Percentiles rank a stretch among this genome's conserved stretches.
Evolutionary conservation across 2,797 vertebrate species (phyloP).

Genomic region (Brachyalestes nurse): DNA sequence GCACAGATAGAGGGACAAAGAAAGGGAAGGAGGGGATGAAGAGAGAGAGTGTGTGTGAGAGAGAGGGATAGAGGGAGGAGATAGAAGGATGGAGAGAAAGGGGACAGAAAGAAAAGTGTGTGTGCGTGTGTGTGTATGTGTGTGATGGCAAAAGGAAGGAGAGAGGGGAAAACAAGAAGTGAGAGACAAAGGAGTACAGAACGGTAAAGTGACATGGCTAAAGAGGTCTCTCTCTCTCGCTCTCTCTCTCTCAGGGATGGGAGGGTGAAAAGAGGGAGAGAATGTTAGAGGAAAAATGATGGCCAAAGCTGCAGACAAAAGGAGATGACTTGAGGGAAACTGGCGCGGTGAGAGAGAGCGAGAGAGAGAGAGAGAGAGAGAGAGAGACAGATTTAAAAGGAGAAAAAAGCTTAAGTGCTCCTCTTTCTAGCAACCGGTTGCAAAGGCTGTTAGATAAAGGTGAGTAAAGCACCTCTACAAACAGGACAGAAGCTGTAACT

Average conservation of each 20-base stretch:
- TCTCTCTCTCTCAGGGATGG: conserved; percentile 22
- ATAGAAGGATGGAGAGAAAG: conserved; percentile 19
- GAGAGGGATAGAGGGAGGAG: conserved; percentile 29
- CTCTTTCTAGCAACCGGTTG: background rate
- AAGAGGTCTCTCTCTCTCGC: background rate
- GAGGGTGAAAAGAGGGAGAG: conserved; percentile 18
- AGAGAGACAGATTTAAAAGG: background rate
- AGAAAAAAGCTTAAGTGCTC: background rate
- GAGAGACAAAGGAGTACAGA: conserved; percentile 15
- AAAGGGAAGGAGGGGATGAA: conserved; percentile 37
- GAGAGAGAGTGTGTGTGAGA: conserved; percentile 30
- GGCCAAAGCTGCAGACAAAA: conserved; percentile 40
- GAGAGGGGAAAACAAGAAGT: conserved; percentile 13
- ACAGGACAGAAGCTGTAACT: background rate
- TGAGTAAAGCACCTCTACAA: background rate
- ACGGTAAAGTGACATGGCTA: conserved; percentile 6
- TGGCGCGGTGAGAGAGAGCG: conserved; percentile 9
- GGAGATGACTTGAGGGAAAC: conserved; percentile 35
- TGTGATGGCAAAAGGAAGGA: conserved; percentile 14
- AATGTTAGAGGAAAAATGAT: conserved; percentile 26
- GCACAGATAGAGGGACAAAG: conserved; percentile 52
- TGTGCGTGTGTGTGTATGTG: background rate
- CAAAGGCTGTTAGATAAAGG: background rate
- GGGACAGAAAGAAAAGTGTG: conserved; percentile 29
- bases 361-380: background rate